Evolutionary conservation across 2,888 invertebrate genomes (phyloP).

Genomic region (Coremacera marginata): DNA sequence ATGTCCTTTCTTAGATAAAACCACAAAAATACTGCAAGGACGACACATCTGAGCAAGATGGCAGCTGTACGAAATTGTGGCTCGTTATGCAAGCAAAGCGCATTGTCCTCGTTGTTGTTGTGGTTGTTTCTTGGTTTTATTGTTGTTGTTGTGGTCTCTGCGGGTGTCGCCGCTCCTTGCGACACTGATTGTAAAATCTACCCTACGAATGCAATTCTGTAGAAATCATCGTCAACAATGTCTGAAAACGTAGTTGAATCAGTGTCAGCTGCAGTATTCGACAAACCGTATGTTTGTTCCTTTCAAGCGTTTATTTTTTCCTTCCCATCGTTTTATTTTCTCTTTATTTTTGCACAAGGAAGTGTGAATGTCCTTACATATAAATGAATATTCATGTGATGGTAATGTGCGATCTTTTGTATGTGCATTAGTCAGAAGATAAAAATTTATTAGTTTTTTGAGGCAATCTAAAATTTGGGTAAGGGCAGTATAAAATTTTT

Average conservation of each 20-base stretch:
- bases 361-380: neutral
- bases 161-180: neutral
- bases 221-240: constrained; percentile 4
- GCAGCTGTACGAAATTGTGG: constrained; percentile 9
- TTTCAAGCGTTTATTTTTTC: no score
- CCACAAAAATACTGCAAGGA: no score
- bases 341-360: no score
- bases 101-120: neutral
- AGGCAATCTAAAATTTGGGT: no score
- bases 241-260: neutral
- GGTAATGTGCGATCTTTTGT: neutral
- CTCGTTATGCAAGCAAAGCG: constrained; percentile 11
- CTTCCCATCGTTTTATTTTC: no score
- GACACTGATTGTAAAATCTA: constrained; percentile 5
- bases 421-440: no score
- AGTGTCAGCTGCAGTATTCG: neutral
- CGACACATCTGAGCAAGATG: neutral
- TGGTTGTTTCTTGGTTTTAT: neutral
- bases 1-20: no score
- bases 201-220: constrained; percentile 6
- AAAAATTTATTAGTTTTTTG: no score
- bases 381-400: neutral
- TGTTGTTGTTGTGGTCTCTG: neutral
- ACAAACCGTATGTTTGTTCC: neutral
- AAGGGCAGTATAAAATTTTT: no score